These are phyloP conservation scores for Etheostoma cragini DNA, from an alignment of 2,113 vertebrate species.

Conservation along the genomic window DNA sequence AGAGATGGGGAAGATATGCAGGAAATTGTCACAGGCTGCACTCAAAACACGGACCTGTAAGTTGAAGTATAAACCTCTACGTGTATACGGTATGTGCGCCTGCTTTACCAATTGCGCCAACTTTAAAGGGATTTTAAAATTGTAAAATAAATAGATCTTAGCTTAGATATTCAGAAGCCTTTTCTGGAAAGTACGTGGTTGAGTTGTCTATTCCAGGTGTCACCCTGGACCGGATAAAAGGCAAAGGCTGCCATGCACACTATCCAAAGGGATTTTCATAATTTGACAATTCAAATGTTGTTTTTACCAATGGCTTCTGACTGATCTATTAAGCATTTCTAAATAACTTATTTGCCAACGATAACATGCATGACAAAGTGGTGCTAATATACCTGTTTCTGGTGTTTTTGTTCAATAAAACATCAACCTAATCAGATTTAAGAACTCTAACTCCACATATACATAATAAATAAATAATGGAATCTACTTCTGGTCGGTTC, in stretches of 20 bases:
- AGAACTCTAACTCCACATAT: background rate
- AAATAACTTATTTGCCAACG: background rate
- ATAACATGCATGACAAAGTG: background rate
- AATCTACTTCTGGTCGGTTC: background rate
- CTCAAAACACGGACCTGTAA: too few relatives aligned
- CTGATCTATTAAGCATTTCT: background rate
- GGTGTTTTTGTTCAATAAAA: background rate
- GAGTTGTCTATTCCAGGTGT: background rate
- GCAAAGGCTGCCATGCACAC: background rate
- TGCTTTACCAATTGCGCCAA: too few relatives aligned
- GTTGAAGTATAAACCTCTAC: too few relatives aligned
- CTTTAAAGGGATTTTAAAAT: background rate
- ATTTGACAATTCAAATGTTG: background rate
- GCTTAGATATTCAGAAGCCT: background rate
- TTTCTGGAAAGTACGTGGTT: background rate
- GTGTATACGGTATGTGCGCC: too few relatives aligned
- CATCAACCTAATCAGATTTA: background rate
- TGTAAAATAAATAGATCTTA: background rate
- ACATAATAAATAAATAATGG: background rate
- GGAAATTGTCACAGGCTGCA: too few relatives aligned
- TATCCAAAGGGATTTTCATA: background rate
- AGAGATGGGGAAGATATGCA: too few relatives aligned
- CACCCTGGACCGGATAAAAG: background rate
- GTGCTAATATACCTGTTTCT: background rate
- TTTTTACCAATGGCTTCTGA: background rate